Base-by-base conservation (phyloP, 2,888 invertebrate species). In the Icerya purchasi region DNA sequence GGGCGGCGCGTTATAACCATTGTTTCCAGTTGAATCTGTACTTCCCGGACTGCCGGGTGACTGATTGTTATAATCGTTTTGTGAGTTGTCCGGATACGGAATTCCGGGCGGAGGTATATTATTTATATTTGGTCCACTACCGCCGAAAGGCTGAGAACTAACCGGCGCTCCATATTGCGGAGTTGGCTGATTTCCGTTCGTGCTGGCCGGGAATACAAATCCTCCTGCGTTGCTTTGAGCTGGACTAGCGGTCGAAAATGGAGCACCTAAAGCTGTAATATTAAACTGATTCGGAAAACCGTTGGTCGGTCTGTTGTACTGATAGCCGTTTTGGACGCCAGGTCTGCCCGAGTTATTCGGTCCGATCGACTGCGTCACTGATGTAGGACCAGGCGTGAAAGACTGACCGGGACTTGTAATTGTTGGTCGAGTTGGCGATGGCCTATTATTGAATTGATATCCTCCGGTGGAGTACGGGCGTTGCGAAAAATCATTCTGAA, bases 261-360 rank as follows among this genome's bases (percentile, higher is more conserved):
- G 53, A 22, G 51, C 56, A 2, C 20, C 24, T 21, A 52, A 24
- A 51, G 60, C 21, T 0, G 60, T 53, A 19, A 20, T 50, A 25
- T 49, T 60, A 10, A 56, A 56, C 25, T 60, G 60, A 50, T 60
- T 36, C 14, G 36, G 53, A 22, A 56, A 60, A 5, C 20, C 24
- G 22, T 36, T 25, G 49, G 60, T 22, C 0, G 60, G 60, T 22
- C 25, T 50, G 25, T 49, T 60, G 14, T 60, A 60, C 25, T 60
- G 60, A 50, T 60, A 60, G 52, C 60, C 60, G 36, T 53, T 56
- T 19, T 54, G 49, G 19, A 53, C 24, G 57, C 54, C 24, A 20
- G 18, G 36, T 22, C 36, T 25, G 54, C 54, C n/a, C 20, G n/a
- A 21, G 20, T 21, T n/a, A n/a, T n/a, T n/a, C 14, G 14, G 8